Conservation (phyloP, 2,797 vertebrate genomes). For the Sparidentex hasta region DNA sequence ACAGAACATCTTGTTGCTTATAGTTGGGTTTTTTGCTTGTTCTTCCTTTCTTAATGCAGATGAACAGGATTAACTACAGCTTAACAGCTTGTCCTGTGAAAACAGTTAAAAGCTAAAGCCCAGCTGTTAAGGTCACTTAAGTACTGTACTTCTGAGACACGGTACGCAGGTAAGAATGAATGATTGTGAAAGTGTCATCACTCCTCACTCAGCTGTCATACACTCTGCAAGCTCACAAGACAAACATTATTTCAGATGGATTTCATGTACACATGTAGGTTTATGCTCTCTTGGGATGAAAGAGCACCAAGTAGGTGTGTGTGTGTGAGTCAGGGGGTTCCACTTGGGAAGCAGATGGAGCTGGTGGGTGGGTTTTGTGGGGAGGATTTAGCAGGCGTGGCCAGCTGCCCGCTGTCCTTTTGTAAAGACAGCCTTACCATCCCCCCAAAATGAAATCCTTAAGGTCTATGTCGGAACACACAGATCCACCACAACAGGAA, state of each 20-base stretch:
- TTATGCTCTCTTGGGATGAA: constrained; percentile 72
- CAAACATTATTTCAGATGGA: constrained; percentile 68
- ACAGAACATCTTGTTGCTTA: not conserved
- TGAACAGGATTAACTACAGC: not conserved
- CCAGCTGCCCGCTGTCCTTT: constrained; percentile 72
- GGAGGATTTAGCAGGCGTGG: constrained; percentile 73
- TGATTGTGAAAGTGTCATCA: constrained; percentile 18
- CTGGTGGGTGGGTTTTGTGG: constrained; percentile 73
- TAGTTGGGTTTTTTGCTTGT: not conserved
- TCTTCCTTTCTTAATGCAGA: not conserved
- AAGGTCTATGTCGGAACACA: constrained; percentile 25
- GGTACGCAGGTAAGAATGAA: constrained; percentile 20
- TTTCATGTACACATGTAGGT: constrained; percentile 74
- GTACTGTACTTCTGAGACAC: not conserved
- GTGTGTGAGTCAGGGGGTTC: constrained; percentile 43
- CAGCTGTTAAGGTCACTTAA: constrained; percentile 15
- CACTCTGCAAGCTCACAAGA: constrained; percentile 60
- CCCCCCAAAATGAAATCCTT: constrained; percentile 54
- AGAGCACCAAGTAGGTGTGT: constrained; percentile 52
- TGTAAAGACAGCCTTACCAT: constrained; percentile 45
- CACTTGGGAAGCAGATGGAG: constrained; percentile 79
- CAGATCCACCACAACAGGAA: constrained; percentile 35
- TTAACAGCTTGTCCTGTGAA: not conserved
- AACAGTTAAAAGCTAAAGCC: not conserved
- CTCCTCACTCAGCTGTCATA: constrained; percentile 54